phyloP scores from a whole-genome alignment of 2,113 vertebrate genomes.

The Ranitomeya variabilis region DNA sequence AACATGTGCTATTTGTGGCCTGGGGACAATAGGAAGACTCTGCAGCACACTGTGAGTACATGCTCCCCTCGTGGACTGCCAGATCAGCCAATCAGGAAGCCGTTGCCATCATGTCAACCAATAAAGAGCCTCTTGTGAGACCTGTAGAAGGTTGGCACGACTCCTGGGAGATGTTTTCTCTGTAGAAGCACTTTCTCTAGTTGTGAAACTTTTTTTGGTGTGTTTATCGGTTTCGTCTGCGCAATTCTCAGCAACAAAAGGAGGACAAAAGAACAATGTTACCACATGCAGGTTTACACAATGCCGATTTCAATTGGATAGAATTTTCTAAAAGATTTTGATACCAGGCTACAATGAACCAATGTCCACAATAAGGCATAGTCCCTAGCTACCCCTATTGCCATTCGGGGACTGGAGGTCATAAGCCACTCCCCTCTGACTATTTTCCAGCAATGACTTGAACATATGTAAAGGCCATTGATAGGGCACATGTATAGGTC shows the following conservation, averaged over 20 bases:
- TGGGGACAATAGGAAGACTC: conserved; percentile 7
- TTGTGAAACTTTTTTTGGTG: conserved; percentile 13
- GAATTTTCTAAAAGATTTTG: not conserved
- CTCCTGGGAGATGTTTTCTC: not conserved
- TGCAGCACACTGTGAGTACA: conserved; percentile 21
- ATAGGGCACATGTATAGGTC: not conserved
- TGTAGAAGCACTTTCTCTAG: not conserved
- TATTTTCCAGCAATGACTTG: not conserved
- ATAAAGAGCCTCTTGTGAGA: not conserved
- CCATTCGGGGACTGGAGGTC: not conserved
- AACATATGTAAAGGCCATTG: not conserved
- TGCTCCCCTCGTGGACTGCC: conserved; percentile 48
- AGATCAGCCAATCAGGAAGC: conserved; percentile 20
- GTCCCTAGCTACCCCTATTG: not conserved
- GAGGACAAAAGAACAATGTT: not conserved
- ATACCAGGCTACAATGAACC: not conserved
- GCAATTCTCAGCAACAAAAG: not conserved
- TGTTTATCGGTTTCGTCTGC: not conserved
- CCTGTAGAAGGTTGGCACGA: not conserved
- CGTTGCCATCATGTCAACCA: not conserved
- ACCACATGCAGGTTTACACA: not conserved
- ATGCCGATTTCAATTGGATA: not conserved
- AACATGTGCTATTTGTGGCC: conserved; percentile 21
- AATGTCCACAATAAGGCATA: not conserved
- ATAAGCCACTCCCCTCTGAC: not conserved